A percentile compares a stretch with the other conserved stretches of the same genome.
These are phyloP conservation scores for Phrynocephalus vlangalii DNA, from an alignment of 2,797 vertebrate genomes.

Conservation along the genomic window DNA sequence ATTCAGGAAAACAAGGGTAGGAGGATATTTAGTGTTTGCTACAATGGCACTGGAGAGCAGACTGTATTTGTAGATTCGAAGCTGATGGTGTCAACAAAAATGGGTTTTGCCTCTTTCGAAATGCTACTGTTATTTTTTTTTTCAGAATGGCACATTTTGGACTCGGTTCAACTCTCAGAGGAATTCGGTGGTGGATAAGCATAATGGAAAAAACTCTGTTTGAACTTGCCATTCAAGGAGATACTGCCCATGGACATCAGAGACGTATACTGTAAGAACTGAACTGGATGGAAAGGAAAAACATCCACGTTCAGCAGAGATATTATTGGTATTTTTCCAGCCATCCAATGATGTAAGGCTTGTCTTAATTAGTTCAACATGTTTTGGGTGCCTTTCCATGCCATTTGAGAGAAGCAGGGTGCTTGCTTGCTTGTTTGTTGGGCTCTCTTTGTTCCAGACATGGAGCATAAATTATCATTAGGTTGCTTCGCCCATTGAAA, in stretches of 20 bases:
- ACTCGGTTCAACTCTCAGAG: not conserved
- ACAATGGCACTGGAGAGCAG: not conserved
- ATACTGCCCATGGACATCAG: not conserved
- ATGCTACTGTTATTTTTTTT: not conserved
- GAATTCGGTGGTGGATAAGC: not conserved
- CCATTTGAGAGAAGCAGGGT: too few species aligned
- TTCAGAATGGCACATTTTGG: not conserved
- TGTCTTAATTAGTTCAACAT: too few species aligned
- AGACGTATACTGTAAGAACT: too few species aligned
- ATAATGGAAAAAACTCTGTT: not conserved
- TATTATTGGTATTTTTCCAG: too few species aligned
- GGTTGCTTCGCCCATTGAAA: too few species aligned
- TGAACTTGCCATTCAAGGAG: not conserved
- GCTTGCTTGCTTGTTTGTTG: too few species aligned
- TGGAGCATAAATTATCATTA: too few species aligned
- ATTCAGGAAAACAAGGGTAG: not conserved
- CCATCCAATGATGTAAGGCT: too few species aligned
- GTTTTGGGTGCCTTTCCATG: too few species aligned
- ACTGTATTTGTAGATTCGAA: not conserved
- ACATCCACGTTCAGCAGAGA: too few species aligned
- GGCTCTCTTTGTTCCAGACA: too few species aligned
- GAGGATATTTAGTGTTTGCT: not conserved
- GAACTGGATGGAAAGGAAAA: too few species aligned
- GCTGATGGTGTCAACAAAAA: not conserved
- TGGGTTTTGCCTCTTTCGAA: not conserved